phyloP scores from a whole-genome alignment of 2,797 vertebrate genomes.

The Alauda arvensis region DNA sequence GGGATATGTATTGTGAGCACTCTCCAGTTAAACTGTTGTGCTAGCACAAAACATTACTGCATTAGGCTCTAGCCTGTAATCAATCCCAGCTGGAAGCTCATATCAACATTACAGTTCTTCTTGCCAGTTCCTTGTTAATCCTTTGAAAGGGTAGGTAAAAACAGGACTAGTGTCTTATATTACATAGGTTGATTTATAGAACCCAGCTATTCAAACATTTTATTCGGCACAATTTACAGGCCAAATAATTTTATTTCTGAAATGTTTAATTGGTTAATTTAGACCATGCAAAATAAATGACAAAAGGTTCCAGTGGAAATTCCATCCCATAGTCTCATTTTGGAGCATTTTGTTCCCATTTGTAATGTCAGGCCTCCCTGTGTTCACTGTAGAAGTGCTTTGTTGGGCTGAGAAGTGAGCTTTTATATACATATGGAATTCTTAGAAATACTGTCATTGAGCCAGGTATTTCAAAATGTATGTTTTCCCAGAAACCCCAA shows the following conservation, averaged over 20 bases:
- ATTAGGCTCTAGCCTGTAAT: conserved; percentile 44
- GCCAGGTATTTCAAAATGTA: conserved; percentile 25
- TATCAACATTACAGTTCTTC: conserved; percentile 46
- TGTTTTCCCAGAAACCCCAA: background rate
- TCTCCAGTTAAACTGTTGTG: conserved; percentile 39
- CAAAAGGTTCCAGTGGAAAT: background rate
- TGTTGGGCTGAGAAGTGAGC: background rate
- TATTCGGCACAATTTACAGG: conserved; percentile 2
- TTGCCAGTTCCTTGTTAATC: conserved; percentile 60
- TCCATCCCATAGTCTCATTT: conserved; percentile 11
- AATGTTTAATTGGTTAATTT: conserved; percentile 59
- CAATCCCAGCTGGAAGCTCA: conserved; percentile 46
- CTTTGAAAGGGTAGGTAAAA: conserved; percentile 61
- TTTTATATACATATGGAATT: conserved; percentile 25
- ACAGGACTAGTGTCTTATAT: conserved; percentile 38
- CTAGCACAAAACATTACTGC: conserved; percentile 29
- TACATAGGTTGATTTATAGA: conserved; percentile 56
- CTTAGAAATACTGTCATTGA: conserved; percentile 31
- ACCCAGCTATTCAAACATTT: conserved; percentile 61
- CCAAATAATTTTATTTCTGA: conserved; percentile 57
- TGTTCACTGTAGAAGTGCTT: background rate
- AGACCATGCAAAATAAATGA: conserved; percentile 19
- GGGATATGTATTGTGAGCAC: conserved; percentile 13
- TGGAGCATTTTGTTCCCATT: conserved; percentile 30
- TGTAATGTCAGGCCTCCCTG: background rate